phyloP scores from a whole-genome alignment of 1,140 invertebrate genomes.

The Achroia grisella region DNA sequence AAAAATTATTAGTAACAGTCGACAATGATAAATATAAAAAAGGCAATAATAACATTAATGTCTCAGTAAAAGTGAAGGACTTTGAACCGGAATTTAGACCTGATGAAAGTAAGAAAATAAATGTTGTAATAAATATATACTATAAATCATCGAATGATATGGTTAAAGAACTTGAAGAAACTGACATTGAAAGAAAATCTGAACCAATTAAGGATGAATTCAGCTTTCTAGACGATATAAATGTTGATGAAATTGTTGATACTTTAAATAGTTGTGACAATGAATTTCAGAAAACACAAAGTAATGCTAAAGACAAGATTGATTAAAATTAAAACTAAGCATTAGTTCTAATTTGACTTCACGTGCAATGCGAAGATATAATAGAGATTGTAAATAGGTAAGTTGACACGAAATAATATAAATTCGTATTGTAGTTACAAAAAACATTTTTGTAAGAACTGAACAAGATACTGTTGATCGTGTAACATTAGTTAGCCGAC shows the following conservation, averaged over 20 bases:
- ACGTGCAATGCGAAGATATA: no score
- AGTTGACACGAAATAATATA: no score
- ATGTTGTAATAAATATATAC: slow-evolving; percentile 20
- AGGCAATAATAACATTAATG: not conserved
- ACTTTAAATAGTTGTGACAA: slow-evolving; percentile 15
- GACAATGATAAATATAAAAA: not conserved
- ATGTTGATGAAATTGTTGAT: slow-evolving; percentile 47
- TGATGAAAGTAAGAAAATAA: slow-evolving; percentile 9
- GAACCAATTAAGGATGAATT: slow-evolving; percentile 19
- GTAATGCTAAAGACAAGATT: no score
- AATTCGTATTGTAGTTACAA: no score
- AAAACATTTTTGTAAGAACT: no score
- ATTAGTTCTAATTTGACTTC: no score
- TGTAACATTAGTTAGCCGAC: no score
- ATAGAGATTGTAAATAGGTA: no score
- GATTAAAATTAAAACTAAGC: no score
- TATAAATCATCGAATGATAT: slow-evolving; percentile 10
- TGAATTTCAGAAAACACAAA: not conserved
- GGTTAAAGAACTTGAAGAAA: slow-evolving; percentile 2
- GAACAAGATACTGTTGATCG: no score
- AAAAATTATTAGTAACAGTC: not conserved
- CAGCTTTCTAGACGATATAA: slow-evolving; percentile 41
- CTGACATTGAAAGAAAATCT: not conserved
- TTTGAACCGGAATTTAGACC: slow-evolving; percentile 5
- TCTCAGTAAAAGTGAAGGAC: slow-evolving; percentile 4